Percentiles rank a stretch among this genome's conserved stretches.
Evolutionary conservation across 2,797 vertebrate genomes (phyloP).

Genomic region (Chloroceryle amazona): DNA sequence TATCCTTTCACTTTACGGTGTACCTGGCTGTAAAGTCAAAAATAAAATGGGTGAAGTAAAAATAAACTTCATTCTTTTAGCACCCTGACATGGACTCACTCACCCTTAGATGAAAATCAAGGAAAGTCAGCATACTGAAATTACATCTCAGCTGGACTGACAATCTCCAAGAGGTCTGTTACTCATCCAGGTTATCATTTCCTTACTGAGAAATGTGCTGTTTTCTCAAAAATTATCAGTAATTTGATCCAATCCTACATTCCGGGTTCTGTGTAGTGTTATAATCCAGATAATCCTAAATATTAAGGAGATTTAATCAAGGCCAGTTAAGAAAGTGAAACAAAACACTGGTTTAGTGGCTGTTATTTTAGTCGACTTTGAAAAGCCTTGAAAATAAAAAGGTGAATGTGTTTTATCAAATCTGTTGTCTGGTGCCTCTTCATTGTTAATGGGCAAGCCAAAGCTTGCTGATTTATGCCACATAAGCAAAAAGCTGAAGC

Average conservation of each 20-base stretch:
- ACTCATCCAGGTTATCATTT: background rate
- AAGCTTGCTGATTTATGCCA: slow-evolving; percentile 26
- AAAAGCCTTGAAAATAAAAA: background rate
- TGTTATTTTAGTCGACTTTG: background rate
- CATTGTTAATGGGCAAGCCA: background rate
- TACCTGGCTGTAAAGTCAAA: background rate
- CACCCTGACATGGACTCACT: background rate
- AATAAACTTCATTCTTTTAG: background rate
- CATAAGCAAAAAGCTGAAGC: background rate
- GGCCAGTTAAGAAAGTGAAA: rapidly evolving
- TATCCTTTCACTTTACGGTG: background rate
- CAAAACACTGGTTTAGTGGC: background rate
- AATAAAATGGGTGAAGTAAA: background rate
- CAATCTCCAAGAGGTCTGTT: background rate
- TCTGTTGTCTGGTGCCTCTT: background rate
- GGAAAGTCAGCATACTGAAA: background rate
- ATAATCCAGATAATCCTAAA: background rate
- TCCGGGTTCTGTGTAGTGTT: background rate
- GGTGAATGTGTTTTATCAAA: background rate
- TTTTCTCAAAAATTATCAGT: background rate
- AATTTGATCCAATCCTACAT: background rate
- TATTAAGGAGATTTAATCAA: background rate
- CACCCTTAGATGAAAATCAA: background rate
- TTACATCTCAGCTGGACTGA: background rate
- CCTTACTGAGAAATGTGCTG: background rate